Percentiles rank a stretch among this genome's conserved stretches.
These are phyloP conservation scores for Ariolimax columbianus DNA, from an alignment of 2,888 invertebrate genomes.

Conservation along the genomic window DNA sequence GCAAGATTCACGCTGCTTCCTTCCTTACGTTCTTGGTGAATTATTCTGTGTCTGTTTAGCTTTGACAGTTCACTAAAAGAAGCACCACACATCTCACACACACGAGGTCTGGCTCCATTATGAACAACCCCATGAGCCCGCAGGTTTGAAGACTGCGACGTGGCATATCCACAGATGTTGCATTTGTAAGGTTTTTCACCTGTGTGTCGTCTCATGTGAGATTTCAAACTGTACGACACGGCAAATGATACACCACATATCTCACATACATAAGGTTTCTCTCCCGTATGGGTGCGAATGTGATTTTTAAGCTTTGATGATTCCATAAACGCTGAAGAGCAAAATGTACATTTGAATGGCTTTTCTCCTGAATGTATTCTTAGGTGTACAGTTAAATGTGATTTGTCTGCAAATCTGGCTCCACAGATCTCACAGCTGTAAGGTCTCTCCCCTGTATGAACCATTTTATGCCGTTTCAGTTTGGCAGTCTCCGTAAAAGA, in stretches of 20 bases:
- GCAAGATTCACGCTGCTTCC: background rate
- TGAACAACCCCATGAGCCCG: slow-evolving; percentile 38
- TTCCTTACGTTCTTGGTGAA: slow-evolving; percentile 19
- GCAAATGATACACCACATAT: slow-evolving; percentile 47
- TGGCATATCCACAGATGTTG: slow-evolving; percentile 28
- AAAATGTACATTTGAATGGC: slow-evolving; percentile 49
- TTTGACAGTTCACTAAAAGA: slow-evolving; percentile 39
- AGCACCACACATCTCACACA: slow-evolving; percentile 43
- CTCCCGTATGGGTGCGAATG: slow-evolving; percentile 41
- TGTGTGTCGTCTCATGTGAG: slow-evolving; percentile 37
- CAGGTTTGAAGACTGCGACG: slow-evolving; percentile 44
- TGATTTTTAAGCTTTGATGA: slow-evolving; percentile 46
- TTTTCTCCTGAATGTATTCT: slow-evolving; percentile 51
- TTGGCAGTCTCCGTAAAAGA: slow-evolving; percentile 46
- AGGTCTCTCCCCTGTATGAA: slow-evolving; percentile 47
- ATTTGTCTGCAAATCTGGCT: slow-evolving; percentile 47
- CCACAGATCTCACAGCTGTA: slow-evolving; percentile 49
- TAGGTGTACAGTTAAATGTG: slow-evolving; percentile 47
- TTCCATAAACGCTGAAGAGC: slow-evolving; percentile 47
- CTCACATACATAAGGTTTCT: slow-evolving; percentile 46
- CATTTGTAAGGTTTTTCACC: slow-evolving; percentile 44
- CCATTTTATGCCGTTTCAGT: slow-evolving; percentile 47
- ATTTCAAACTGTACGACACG: slow-evolving; percentile 33
- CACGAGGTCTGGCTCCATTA: slow-evolving; percentile 44
- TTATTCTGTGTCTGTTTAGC: slow-evolving; percentile 28